phyloP scores from a whole-genome alignment of 1,140 invertebrate genomes.

The Homarus americanus region DNA sequence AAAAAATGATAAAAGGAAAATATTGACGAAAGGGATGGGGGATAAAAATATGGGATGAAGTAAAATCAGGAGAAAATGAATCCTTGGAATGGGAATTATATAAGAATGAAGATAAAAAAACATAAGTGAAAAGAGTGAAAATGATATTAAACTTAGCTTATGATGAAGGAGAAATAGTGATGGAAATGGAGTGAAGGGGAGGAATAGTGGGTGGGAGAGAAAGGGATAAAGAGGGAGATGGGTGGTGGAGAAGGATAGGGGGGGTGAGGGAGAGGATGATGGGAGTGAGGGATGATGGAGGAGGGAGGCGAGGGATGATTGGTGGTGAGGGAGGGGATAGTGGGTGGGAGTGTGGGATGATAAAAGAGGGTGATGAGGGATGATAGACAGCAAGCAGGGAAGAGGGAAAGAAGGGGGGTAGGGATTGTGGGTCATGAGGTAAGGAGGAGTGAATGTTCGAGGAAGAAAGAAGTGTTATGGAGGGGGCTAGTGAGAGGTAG shows the following conservation, averaged over 20 bases:
- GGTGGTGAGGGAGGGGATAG: too few species aligned
- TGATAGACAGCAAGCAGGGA: constrained; percentile 13
- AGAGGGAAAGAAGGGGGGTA: constrained; percentile 10
- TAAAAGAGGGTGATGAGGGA: neutral
- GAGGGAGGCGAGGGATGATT: too few species aligned
- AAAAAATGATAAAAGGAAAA: too few species aligned
- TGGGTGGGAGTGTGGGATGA: neutral
- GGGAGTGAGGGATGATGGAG: neutral
- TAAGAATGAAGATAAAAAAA: too few species aligned
- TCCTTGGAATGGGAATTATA: neutral
- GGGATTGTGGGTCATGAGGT: neutral
- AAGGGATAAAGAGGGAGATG: neutral
- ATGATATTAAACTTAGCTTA: too few species aligned
- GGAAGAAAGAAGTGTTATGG: neutral
- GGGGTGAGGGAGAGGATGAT: too few species aligned
- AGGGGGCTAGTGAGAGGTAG: neutral
- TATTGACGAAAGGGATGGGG: neutral
- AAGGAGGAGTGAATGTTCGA: too few species aligned
- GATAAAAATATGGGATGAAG: neutral
- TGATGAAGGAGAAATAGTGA: too few species aligned
- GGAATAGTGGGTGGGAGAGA: neutral
- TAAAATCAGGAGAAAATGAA: too few species aligned
- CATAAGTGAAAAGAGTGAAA: too few species aligned
- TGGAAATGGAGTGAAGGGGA: neutral
- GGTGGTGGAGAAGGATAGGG: neutral